phyloP scores from a whole-genome alignment of 1,140 invertebrate species.

The Meloidogyne exigua region DNA sequence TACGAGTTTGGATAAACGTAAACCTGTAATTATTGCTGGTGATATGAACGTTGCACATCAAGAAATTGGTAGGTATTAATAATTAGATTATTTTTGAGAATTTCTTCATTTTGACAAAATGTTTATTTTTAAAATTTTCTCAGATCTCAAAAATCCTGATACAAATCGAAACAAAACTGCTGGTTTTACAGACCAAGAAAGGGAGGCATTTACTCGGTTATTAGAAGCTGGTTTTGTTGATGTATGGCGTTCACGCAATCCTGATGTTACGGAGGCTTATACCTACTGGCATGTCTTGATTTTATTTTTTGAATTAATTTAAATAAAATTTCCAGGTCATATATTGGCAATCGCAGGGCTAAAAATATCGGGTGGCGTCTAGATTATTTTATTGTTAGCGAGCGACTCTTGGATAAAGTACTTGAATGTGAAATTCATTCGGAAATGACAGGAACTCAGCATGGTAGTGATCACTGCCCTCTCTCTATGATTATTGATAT shows the following conservation, averaged over 20 bases:
- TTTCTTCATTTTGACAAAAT: background rate
- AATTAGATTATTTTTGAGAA: background rate
- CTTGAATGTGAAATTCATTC: slow-evolving; percentile 78
- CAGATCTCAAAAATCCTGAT: slow-evolving; percentile 90
- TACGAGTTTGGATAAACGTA: slow-evolving; percentile 78
- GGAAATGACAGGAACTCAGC: slow-evolving; percentile 70
- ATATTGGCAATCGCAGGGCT: slow-evolving; percentile 77
- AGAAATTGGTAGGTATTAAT: slow-evolving; percentile 76
- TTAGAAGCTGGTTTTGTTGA: slow-evolving; percentile 79
- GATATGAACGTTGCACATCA: slow-evolving; percentile 95
- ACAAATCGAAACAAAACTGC: slow-evolving; percentile 82
- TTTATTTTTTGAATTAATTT: background rate
- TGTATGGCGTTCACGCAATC: slow-evolving; percentile 82
- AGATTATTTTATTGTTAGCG: slow-evolving; percentile 87
- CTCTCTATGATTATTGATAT: slow-evolving; percentile 64
- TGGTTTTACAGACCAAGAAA: slow-evolving; percentile 92
- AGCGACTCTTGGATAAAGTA: slow-evolving; percentile 74
- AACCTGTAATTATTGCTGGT: slow-evolving; percentile 89
- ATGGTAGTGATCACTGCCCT: slow-evolving; percentile 81
- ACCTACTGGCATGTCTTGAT: slow-evolving; percentile 79
- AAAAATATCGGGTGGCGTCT: slow-evolving; percentile 94
- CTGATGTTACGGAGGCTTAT: slow-evolving; percentile 78
- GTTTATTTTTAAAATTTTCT: slow-evolving; percentile 28
- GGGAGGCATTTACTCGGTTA: slow-evolving; percentile 82
- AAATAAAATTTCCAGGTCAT: slow-evolving; percentile 65